Evolutionary conservation across 2,113 vertebrate species (phyloP).

Genomic region (Nyctibius bracteatus): DNA sequence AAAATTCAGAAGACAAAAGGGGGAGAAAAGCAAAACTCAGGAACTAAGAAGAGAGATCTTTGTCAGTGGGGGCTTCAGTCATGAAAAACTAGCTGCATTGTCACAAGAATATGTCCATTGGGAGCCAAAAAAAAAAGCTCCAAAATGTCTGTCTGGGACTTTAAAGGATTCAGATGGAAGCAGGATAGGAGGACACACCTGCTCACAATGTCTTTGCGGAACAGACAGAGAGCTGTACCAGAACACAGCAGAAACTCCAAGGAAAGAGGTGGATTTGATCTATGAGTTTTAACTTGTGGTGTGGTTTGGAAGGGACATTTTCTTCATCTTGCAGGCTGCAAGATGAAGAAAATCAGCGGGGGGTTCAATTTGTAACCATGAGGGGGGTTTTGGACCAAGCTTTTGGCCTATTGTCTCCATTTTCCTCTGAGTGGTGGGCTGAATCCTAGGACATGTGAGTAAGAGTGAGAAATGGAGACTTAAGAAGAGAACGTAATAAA

Average conservation of each 20-base stretch:
- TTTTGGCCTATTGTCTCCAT: fast-evolving
- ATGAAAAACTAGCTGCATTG: background rate
- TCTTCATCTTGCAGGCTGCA: background rate
- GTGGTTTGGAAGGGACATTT: background rate
- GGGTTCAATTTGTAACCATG: fast-evolving
- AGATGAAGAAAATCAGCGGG: background rate
- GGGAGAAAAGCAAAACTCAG: background rate
- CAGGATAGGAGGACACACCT: background rate
- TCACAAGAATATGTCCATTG: background rate
- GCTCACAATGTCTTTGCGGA: background rate
- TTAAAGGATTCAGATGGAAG: background rate
- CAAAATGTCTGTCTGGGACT: background rate
- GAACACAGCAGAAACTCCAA: background rate
- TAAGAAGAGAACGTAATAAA: background rate
- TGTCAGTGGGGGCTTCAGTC: background rate
- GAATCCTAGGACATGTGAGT: background rate
- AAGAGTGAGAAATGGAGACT: background rate
- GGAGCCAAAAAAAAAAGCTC: background rate
- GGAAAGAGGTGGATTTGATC: background rate
- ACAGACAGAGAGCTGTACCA: background rate
- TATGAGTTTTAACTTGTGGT: background rate
- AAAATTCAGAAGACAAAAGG: background rate
- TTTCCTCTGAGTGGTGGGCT: background rate
- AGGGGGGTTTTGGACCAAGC: fast-evolving
- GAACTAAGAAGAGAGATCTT: background rate